Base-by-base conservation (phyloP, 1,140 invertebrate genomes). In the Drosophila parvula region DNA sequence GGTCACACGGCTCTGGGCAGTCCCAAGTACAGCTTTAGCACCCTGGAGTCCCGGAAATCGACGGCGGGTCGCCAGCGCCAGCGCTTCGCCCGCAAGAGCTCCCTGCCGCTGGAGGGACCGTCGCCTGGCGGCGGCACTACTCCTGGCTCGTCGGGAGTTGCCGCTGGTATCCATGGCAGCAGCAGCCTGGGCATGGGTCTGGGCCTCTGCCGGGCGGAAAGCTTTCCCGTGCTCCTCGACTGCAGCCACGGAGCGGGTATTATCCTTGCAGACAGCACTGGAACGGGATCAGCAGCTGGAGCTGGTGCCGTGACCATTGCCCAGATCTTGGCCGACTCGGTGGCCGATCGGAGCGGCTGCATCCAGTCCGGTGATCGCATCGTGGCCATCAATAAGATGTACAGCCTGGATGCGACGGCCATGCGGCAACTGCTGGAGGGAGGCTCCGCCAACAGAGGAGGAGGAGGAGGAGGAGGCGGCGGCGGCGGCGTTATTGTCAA, bases 331-430 rank as follows among this genome's bases (percentile, higher is more conserved):
- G 14, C 71, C n/a, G 90, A 93, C 38, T 75, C 91, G 92, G 91
- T 91, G 69, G 92, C 92, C 18, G 91, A 92, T 75, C 88, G 95
- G 74, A 95, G 95, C 81, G 96, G 96, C 14, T 95, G 96, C 67
- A 93, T 98, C 14, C 96, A 97, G 93, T 94, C 95, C 12, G 95
- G 97, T 18, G 97, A 98, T 90, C 93, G 97, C 71, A 94, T 98
- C n/a, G 92, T 97, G 78, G 94, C 95, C 2, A 95, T 98, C 40
- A 98, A 98, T 90, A 95, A 96, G 18, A 94, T 95, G 83, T 93
- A 94, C 47, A 95, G 94, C 70, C 80, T 93, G 79, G 93, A 94
- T 63, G 91, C 92, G 41, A 91, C 83, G 12, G 83, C 92, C 30
- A 92, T 93, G 71, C 81, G 93, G 9, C 93, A 94, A 59, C 62